Base-by-base conservation (phyloP, 2,888 invertebrate species). In the Acanthosepion lycidas region DNA sequence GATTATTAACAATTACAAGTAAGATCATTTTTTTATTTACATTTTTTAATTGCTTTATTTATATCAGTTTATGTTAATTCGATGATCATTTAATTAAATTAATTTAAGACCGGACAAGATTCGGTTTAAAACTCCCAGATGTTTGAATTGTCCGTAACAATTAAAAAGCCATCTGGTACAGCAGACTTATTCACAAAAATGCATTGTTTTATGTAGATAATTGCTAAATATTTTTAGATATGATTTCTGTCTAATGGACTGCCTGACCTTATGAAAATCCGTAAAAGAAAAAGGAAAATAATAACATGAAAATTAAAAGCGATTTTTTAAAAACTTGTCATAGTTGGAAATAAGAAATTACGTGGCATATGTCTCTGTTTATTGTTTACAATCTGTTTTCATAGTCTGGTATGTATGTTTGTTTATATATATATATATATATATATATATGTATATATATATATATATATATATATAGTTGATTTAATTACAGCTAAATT, bases 1-100 rank as follows among this genome's bases (percentile, higher is more conserved):
- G 78, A 78, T 78, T 78, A 33, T 78, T 78, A 78, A 78, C 78
- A 78, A n/a, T n/a, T n/a, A 33, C 78, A 78, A 78, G 78, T 78
- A 78, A 78, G 78, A n/a, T 6, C 23, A 51, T 6, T 51, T 59
- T 59, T 59, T 59, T 59, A 26, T 78, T 78, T n/a, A 28, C 12
- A 78, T 78, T 78, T 78, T 33, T n/a, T 78, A 15, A n/a, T n/a
- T n/a, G n/a, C n/a, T 78, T n/a, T n/a, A n/a, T 78, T n/a, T n/a
- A 15, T 15, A 33, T n/a, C 6, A 26, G 15, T 78, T n/a, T 8
- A 15, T 18, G n/a, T 78, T 78, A 9, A 15, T 78, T n/a, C 12
- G 4, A 23, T n/a, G 78, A n/a, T n/a, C 15, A 5, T n/a, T 78
- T 33, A 12, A n/a, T 78, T 0, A 15, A 78, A 33, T 78, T 33